Evolutionary conservation across 2,797 vertebrate genomes (phyloP).

Genomic region (Malurus splendens): DNA sequence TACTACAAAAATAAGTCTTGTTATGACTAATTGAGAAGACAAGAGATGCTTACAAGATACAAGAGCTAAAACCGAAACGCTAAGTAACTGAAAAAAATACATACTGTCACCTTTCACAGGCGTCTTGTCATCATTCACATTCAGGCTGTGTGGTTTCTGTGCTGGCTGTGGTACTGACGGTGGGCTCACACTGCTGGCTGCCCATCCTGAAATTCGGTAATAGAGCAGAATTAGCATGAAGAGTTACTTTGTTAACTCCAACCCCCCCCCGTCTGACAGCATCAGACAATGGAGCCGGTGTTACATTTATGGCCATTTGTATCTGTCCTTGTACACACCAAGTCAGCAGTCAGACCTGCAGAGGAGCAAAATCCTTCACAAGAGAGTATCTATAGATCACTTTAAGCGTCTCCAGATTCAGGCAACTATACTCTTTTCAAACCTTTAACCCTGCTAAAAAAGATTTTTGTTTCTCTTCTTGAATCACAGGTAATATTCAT

Average conservation of each 20-base stretch:
- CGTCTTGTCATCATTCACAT: conserved; percentile 60
- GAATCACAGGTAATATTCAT: neutral
- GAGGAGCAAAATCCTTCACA: neutral
- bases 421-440: neutral
- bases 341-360: neutral
- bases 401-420: neutral
- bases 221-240: neutral
- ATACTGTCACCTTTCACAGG: conserved; percentile 71
- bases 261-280: neutral
- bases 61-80: neutral
- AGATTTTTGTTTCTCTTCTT: neutral
- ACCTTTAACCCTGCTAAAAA: neutral
- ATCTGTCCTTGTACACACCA: neutral
- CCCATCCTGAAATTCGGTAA: conserved; percentile 76
- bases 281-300: neutral
- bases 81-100: neutral
- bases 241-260: neutral
- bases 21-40: neutral
- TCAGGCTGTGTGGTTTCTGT: conserved; percentile 70
- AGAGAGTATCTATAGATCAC: neutral
- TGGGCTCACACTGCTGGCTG: conserved; percentile 50
- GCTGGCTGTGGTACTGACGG: conserved; percentile 61
- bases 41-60: neutral
- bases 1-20: neutral
- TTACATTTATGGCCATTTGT: rapidly evolving